Evolutionary conservation across 1,140 invertebrate genomes (phyloP).

Genomic region (Delia radicum): DNA sequence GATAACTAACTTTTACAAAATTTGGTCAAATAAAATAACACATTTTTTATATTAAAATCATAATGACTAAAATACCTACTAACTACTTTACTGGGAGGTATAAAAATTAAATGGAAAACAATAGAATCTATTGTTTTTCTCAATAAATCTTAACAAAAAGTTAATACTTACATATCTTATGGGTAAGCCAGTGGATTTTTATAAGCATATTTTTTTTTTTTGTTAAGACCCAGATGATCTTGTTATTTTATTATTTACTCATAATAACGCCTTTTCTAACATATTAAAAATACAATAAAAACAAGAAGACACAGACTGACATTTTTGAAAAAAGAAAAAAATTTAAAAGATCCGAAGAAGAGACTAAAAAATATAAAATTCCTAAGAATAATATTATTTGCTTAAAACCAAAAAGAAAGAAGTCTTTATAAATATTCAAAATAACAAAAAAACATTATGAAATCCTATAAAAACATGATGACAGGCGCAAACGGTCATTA

Average conservation of each 20-base stretch:
- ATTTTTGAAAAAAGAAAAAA: not conserved
- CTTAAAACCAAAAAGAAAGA: not conserved
- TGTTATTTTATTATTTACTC: conserved; percentile 15
- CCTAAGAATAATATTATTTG: conserved; percentile 13
- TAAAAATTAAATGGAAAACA: not conserved
- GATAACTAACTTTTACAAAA: too few relatives aligned
- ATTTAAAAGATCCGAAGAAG: not conserved
- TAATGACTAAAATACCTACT: not conserved
- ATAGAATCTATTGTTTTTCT: not conserved
- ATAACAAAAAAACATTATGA: not conserved
- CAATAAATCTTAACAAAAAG: conserved; percentile 13
- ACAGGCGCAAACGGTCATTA: conserved; percentile 8
- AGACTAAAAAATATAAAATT: not conserved
- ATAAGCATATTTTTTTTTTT: not conserved
- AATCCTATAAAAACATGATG: conserved; percentile 23
- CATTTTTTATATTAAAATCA: too few relatives aligned
- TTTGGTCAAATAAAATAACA: too few relatives aligned
- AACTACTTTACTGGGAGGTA: not conserved
- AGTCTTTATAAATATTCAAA: not conserved
- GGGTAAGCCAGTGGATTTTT: not conserved
- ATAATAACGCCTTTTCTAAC: conserved; percentile 25
- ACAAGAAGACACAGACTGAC: not conserved
- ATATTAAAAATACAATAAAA: not conserved
- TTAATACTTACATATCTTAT: conserved; percentile 17
- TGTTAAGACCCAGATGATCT: conserved; percentile 11